Percentiles rank a stretch among this genome's conserved stretches.
Conservation (phyloP, 1,140 invertebrate genomes). For the Bombus soroeensis region DNA sequence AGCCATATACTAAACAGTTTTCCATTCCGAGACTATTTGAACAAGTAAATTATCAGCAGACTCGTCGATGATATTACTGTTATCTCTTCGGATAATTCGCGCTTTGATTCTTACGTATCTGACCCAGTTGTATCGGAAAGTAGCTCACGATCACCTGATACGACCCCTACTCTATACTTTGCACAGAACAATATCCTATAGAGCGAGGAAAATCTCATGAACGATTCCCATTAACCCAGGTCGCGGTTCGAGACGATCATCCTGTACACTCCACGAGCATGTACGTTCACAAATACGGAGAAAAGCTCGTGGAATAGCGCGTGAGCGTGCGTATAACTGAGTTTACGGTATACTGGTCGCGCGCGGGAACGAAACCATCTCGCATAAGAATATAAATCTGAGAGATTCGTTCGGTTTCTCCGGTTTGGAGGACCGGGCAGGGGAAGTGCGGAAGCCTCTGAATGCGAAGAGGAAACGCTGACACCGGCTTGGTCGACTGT, state of each 20-base stretch:
- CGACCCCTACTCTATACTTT: not conserved
- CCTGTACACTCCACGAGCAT: not conserved
- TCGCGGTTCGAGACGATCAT: slow-evolving; percentile 17
- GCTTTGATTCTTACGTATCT: not conserved
- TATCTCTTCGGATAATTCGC: not conserved
- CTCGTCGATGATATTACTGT: not conserved
- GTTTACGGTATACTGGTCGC: slow-evolving; percentile 24
- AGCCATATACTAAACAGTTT: not conserved
- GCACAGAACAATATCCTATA: slow-evolving; percentile 7
- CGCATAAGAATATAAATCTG: not conserved
- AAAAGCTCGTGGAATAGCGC: not conserved
- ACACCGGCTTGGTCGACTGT: slow-evolving; percentile 6
- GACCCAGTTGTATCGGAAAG: not conserved
- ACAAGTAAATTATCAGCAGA: not conserved
- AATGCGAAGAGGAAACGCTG: slow-evolving; percentile 32
- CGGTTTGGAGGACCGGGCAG: not conserved
- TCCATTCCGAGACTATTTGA: not conserved
- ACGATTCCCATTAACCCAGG: slow-evolving; percentile 12
- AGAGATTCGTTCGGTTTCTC: slow-evolving; percentile 18
- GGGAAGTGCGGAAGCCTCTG: slow-evolving; percentile 2
- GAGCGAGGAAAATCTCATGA: slow-evolving; percentile 4
- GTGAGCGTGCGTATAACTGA: not conserved
- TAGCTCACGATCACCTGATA: not conserved
- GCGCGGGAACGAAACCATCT: not conserved
- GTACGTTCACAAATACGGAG: no score